Conservation (phyloP, 2,113 vertebrate species). For the Malurus elegans region DNA sequence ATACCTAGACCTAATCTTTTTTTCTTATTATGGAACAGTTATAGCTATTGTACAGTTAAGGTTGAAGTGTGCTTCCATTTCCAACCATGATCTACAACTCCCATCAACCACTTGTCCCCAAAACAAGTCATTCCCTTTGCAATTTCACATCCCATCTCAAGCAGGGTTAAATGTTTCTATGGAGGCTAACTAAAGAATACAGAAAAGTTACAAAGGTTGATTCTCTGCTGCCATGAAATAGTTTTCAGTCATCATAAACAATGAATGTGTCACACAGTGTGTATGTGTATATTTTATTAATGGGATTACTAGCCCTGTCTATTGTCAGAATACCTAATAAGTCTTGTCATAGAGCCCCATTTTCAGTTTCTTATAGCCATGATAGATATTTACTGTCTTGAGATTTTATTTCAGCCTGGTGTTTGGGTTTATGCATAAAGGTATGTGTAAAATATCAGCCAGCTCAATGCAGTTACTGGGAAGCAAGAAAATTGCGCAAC, state of each 20-base stretch:
- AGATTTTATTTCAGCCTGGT: constrained; percentile 3
- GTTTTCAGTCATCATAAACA: background rate
- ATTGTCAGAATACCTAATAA: background rate
- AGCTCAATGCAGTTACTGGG: background rate
- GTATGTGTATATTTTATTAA: background rate
- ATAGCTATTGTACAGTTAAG: constrained; percentile 10
- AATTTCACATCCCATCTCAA: constrained; percentile 8
- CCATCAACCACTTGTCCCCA: background rate
- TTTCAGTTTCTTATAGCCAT: background rate
- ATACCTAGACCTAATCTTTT: background rate
- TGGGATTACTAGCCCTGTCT: background rate
- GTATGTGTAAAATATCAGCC: background rate
- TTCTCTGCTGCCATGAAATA: background rate
- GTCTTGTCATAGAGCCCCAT: background rate
- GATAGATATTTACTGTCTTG: background rate
- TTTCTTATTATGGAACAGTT: constrained; percentile 9
- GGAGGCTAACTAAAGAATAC: background rate
- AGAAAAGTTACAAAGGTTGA: background rate
- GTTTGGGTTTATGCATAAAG: background rate
- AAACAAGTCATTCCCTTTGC: background rate
- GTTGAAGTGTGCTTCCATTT: constrained; percentile 3
- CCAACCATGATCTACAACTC: background rate
- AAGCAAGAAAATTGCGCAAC: background rate
- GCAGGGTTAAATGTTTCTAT: background rate
- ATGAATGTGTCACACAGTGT: background rate